Base-by-base conservation (phyloP, 2,113 vertebrate genomes). In the Cyanoramphus novaezelandiae region DNA sequence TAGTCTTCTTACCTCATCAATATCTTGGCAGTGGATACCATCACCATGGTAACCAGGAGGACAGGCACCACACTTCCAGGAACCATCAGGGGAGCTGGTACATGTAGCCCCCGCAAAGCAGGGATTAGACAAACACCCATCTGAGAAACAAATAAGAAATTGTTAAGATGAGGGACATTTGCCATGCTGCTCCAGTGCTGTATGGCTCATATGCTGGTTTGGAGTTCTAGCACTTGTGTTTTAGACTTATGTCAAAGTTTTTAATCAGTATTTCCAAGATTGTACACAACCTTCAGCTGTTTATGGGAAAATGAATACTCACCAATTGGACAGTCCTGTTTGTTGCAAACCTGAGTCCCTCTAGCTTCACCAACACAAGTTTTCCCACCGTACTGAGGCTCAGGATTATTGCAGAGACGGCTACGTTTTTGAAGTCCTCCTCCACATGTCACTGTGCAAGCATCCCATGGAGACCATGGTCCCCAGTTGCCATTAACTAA, bases 401-500 rank as follows among this genome's bases (percentile, higher is more conserved):
- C 90, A 3, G 99, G 99, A 90, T 99, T 98, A 77, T 99, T 98
- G 97, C 99, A 99, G 86, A 99, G 98, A 55, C 98, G 99, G 83
- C 98, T 98, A 16, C 99, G 98, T 69, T 79, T 98, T 95, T 99
- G 99, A 64, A 99, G 88, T 79, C 99, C 99, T 95, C 99, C 99
- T 92, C 98, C 99, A 92, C 99, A 99, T 15, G 99, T 99, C 89
- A 99, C 98, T 31, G 98, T 98, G 92, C 99, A 99, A 91, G 98
- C 97, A 94, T 99, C 98, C 99, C 99, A 99, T 2, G 96, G 98
- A 82, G 99, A 99, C 99, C 99, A 99, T 33, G 99, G 99, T 65
- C 99, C 99, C 99, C 99, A 99, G 68, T 98, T 98, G 86, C 99
- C 99, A 94, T 99, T 98, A 94, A 99, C 99, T 99, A 75, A 69